These are phyloP conservation scores for Drosophila anomalipes DNA, from an alignment of 2,888 invertebrate species.

Conservation along the genomic window DNA sequence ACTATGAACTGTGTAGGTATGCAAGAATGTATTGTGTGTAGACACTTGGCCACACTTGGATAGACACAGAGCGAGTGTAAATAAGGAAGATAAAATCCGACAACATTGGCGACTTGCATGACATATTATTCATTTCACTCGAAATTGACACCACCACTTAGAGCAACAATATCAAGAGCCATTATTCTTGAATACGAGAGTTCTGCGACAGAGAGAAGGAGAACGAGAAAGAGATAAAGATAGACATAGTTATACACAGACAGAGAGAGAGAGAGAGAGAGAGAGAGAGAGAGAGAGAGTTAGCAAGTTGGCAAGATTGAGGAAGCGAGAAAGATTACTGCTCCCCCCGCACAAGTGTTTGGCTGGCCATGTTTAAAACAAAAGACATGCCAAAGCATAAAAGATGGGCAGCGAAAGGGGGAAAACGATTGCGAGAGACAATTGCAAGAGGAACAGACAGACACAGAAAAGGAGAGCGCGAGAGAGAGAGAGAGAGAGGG, in stretches of 20 bases:
- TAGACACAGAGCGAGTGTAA: conserved; percentile 33
- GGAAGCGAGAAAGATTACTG: conserved; percentile 9
- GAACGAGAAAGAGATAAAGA: conserved; percentile 2
- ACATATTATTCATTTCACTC: conserved; percentile 71
- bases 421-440: conserved; percentile 6
- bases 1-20: neutral
- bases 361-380: conserved; percentile 51
- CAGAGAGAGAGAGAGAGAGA: neutral
- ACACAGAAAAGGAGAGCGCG: neutral
- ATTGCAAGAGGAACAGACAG: neutral
- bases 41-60: conserved; percentile 15
- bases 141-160: conserved; percentile 75
- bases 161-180: conserved; percentile 66
- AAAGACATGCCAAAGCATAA: conserved; percentile 47
- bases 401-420: conserved; percentile 9
- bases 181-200: conserved; percentile 58
- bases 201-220: neutral
- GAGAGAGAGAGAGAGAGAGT: neutral
- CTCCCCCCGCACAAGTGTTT: conserved; percentile 35
- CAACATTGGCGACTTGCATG: conserved; percentile 55
- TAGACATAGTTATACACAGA: neutral
- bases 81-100: conserved; percentile 62
- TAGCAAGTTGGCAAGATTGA: neutral
- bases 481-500: neutral
- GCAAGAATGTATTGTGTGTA: conserved; percentile 6